A percentile compares a stretch with the other conserved stretches of the same genome.
These are phyloP conservation scores for Herminia tarsipennalis DNA, from an alignment of 2,888 invertebrate species.

Conservation along the genomic window DNA sequence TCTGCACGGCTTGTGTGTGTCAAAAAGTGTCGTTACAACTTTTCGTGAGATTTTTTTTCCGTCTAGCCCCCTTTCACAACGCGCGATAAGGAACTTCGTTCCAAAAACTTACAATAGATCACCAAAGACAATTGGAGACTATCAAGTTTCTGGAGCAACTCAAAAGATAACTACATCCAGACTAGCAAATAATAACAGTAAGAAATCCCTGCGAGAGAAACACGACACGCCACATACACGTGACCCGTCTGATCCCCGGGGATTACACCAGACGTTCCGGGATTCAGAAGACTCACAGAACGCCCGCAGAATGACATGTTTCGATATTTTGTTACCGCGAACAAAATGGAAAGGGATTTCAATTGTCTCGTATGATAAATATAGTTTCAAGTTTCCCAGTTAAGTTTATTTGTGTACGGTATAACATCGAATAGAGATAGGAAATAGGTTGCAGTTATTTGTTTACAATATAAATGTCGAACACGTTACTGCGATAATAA, in stretches of 20 bases:
- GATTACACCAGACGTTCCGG: constrained; percentile 22
- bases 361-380: constrained; percentile 36
- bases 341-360: constrained; percentile 40
- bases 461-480: background rate
- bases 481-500: background rate
- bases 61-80: too few species aligned
- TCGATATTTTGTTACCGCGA: constrained; percentile 41
- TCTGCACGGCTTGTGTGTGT: too few species aligned
- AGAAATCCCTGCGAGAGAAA: constrained; percentile 19
- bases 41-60: too few species aligned
- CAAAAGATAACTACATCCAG: constrained; percentile 15
- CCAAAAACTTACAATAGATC: too few species aligned
- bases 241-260: constrained; percentile 31
- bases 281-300: constrained; percentile 30
- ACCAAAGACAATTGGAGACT: too few species aligned
- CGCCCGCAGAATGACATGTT: constrained; percentile 40
- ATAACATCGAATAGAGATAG: constrained; percentile 14
- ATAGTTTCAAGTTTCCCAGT: constrained; percentile 22
- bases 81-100: too few species aligned
- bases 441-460: constrained; percentile 1
- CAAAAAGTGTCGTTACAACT: too few species aligned
- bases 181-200: constrained; percentile 24
- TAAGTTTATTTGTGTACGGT: constrained; percentile 13
- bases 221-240: constrained; percentile 28
- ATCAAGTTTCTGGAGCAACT: background rate